phyloP scores from a whole-genome alignment of 1,140 invertebrate species.

The Diorhabda sublineata region DNA sequence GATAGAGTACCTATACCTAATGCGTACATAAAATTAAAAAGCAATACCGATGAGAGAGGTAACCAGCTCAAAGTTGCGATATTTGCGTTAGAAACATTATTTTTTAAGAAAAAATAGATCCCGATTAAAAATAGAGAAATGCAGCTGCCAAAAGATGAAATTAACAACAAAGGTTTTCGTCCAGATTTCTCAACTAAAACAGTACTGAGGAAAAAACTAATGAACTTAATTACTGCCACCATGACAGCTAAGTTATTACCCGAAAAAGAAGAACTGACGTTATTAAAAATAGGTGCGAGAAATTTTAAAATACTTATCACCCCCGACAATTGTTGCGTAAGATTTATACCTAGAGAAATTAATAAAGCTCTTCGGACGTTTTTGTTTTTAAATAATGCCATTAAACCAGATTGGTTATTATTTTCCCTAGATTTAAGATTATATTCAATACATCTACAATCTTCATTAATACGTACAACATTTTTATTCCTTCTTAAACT shows the following conservation, averaged over 20 bases:
- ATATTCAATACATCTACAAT: slow-evolving; percentile 5
- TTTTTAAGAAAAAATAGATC: slow-evolving; percentile 59
- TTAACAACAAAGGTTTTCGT: slow-evolving; percentile 65
- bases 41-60: slow-evolving; percentile 59
- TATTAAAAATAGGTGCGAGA: slow-evolving; percentile 6
- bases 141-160: slow-evolving; percentile 63
- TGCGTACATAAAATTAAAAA: slow-evolving; percentile 66
- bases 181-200: slow-evolving; percentile 62
- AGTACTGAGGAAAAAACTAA: slow-evolving; percentile 62
- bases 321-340: slow-evolving; percentile 75
- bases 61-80: slow-evolving; percentile 56
- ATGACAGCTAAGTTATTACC: slow-evolving; percentile 77
- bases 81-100: slow-evolving; percentile 45
- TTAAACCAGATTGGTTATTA: slow-evolving; percentile 50
- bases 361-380: slow-evolving; percentile 61
- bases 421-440: slow-evolving; percentile 45
- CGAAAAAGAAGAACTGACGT: neutral
- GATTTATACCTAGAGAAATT: slow-evolving; percentile 65
- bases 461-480: slow-evolving; percentile 39
- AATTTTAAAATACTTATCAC: slow-evolving; percentile 46
- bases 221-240: slow-evolving; percentile 74
- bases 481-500: slow-evolving; percentile 56
- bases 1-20: slow-evolving; percentile 77
- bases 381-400: slow-evolving; percentile 55
- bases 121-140: slow-evolving; percentile 51